A percentile compares a stretch with the other conserved stretches of the same genome.
These are phyloP conservation scores for Drosophila hamatofila DNA, from an alignment of 2,888 invertebrate species.

Conservation along the genomic window DNA sequence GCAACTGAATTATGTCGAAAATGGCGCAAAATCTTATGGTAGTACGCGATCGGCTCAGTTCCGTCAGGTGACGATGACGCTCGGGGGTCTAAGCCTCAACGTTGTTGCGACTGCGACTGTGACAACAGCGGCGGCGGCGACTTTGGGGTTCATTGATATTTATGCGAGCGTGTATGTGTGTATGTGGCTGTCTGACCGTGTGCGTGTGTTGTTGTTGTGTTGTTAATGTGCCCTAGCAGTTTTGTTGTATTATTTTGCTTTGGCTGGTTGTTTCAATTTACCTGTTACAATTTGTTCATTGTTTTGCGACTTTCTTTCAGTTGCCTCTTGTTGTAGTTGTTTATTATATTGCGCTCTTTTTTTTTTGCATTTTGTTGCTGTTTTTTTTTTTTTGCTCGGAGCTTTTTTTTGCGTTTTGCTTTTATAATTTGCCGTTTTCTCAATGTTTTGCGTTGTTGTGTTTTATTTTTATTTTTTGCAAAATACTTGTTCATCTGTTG, in stretches of 20 bases:
- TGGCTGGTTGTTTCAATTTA: conserved; percentile 54
- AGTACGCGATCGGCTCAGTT: conserved; percentile 30
- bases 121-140: neutral
- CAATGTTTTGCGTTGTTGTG: conserved; percentile 21
- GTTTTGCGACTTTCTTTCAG: conserved; percentile 44
- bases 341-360: conserved; percentile 36
- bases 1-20: conserved; percentile 70
- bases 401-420: conserved; percentile 64
- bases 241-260: conserved; percentile 28
- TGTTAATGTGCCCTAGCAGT: conserved; percentile 26
- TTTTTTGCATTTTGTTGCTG: conserved; percentile 41
- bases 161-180: conserved; percentile 18
- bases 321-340: conserved; percentile 16
- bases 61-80: conserved; percentile 10
- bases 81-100: conserved; percentile 35
- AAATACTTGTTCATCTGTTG: conserved; percentile 34
- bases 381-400: conserved; percentile 6
- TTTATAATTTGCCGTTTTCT: conserved; percentile 56
- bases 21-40: conserved; percentile 71
- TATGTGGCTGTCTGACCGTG: neutral
- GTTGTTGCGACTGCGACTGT: conserved; percentile 5
- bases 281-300: conserved; percentile 69
- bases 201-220: neutral
- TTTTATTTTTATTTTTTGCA: conserved; percentile 25
- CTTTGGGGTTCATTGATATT: conserved; percentile 73